These are phyloP conservation scores for Chironomus tentans DNA, from an alignment of 2,888 invertebrate species.

Conservation along the genomic window DNA sequence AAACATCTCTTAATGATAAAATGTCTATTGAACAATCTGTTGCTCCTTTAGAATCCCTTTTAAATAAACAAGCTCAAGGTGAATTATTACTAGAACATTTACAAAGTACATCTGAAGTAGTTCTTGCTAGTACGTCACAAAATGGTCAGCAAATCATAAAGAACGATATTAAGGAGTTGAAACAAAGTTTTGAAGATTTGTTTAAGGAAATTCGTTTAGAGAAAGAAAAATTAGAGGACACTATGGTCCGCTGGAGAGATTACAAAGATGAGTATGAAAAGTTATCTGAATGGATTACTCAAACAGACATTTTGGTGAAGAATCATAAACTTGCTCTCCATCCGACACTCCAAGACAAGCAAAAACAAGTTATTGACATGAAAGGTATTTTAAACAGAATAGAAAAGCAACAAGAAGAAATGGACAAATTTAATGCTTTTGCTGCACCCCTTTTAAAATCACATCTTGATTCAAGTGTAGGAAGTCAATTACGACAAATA, in stretches of 20 bases:
- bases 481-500: slow-evolving; percentile 74
- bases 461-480: slow-evolving; percentile 78
- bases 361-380: slow-evolving; percentile 73
- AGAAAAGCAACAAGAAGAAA: slow-evolving; percentile 68
- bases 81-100: slow-evolving; percentile 78
- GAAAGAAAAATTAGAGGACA: slow-evolving; percentile 72
- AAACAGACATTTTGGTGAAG: slow-evolving; percentile 82
- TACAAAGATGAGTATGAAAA: slow-evolving; percentile 90
- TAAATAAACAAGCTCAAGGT: slow-evolving; percentile 86
- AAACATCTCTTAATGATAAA: slow-evolving; percentile 75
- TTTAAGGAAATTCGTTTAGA: slow-evolving; percentile 80
- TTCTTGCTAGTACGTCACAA: slow-evolving; percentile 70
- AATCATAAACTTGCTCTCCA: slow-evolving; percentile 78
- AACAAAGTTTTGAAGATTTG: slow-evolving; percentile 73
- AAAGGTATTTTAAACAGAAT: slow-evolving; percentile 65
- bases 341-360: slow-evolving; percentile 71
- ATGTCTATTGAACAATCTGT: slow-evolving; percentile 81
- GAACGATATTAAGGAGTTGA: slow-evolving; percentile 75
- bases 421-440: slow-evolving; percentile 72
- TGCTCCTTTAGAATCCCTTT: slow-evolving; percentile 71
- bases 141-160: slow-evolving; percentile 71
- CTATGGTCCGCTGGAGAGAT: slow-evolving; percentile 75
- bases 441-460: slow-evolving; percentile 69
- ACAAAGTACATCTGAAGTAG: slow-evolving; percentile 79
- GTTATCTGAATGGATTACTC: slow-evolving; percentile 85